phyloP scores from a whole-genome alignment of 53 echinoderm and acorn worm genomes.

The Pentamera pediparva region DNA sequence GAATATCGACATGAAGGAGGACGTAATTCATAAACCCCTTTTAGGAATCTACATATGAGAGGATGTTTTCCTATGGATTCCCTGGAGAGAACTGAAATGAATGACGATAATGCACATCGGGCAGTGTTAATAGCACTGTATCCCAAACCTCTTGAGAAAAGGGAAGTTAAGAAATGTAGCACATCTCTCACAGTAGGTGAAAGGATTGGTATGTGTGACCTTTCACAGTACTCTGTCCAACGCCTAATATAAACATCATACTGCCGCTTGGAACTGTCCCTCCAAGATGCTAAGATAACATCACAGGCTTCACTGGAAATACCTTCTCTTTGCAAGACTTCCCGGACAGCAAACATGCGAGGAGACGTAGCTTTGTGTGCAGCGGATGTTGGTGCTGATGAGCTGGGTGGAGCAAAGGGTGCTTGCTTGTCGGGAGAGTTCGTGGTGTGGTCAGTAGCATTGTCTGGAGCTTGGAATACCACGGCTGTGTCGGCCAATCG shows the following conservation, averaged over 20 bases:
- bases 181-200: not conserved
- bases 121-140: constrained; percentile 5
- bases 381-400: constrained; percentile 14
- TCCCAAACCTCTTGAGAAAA: not conserved
- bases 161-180: not conserved
- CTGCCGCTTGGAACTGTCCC: not conserved
- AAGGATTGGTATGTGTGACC: too few relatives aligned
- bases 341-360: constrained; percentile 14
- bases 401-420: not conserved
- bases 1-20: not conserved
- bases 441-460: not conserved
- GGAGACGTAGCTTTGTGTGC: not conserved
- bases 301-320: not conserved
- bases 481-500: constrained; percentile 21
- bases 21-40: not conserved
- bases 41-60: not conserved
- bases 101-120: constrained; percentile 1
- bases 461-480: not conserved
- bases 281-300: not conserved
- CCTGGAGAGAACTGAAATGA: not conserved
- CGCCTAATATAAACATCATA: not conserved
- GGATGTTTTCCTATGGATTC: constrained; percentile 17
- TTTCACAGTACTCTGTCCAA: not conserved
- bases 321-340: not conserved
- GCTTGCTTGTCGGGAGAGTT: not conserved